Conservation (phyloP, 2,888 invertebrate species). For the Leptopilina syphax region DNA sequence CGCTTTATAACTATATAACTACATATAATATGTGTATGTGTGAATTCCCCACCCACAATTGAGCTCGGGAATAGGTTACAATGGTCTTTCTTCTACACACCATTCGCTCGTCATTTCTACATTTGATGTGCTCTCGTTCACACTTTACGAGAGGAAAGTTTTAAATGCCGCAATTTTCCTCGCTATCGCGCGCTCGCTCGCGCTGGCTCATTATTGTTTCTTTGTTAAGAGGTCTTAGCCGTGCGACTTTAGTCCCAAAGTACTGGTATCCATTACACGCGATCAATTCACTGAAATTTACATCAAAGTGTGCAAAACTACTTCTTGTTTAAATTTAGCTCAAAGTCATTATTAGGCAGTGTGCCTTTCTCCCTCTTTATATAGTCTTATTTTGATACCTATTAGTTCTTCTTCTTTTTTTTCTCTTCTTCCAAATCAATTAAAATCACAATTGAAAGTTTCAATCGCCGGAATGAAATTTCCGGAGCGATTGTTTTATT, state of each 20-base stretch:
- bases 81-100: slow-evolving; percentile 30
- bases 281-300: slow-evolving; percentile 5
- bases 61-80: background rate
- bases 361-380: too few relatives aligned
- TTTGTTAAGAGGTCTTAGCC: slow-evolving; percentile 14
- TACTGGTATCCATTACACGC: slow-evolving; percentile 9
- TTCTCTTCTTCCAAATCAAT: too few relatives aligned
- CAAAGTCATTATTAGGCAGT: background rate
- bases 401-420: too few relatives aligned
- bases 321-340: background rate
- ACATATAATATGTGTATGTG: background rate
- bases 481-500: background rate
- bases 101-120: slow-evolving; percentile 22
- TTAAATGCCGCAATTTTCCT: slow-evolving; percentile 37
- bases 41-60: background rate
- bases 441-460: background rate
- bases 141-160: slow-evolving; percentile 28
- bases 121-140: slow-evolving; percentile 24
- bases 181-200: slow-evolving; percentile 19
- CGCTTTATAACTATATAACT: background rate
- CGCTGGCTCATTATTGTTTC: slow-evolving; percentile 27
- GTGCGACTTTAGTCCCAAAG: slow-evolving; percentile 3
- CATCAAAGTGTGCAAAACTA: slow-evolving; percentile 2
- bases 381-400: too few relatives aligned
- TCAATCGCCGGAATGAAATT: background rate